Evolutionary conservation across 1,140 invertebrate genomes (phyloP).

Genomic region (Charaxes varanes): DNA sequence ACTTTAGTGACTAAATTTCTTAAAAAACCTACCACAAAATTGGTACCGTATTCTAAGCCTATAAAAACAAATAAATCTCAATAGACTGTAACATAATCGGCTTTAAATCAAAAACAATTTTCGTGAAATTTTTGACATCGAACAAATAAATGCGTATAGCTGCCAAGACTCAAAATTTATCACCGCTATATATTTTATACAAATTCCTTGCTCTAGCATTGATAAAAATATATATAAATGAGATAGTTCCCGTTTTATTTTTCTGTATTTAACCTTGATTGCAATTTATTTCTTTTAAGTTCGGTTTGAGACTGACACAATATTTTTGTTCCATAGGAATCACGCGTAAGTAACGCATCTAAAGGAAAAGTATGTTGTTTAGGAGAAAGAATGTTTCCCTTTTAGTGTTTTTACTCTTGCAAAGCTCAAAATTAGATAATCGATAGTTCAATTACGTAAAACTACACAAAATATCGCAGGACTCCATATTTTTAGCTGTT

Average conservation of each 20-base stretch:
- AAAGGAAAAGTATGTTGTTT: conserved; percentile 55
- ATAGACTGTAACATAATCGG: no score
- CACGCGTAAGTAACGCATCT: conserved; percentile 72
- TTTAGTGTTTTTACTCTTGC: conserved; percentile 41
- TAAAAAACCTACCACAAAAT: no score
- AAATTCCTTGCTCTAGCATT: not conserved
- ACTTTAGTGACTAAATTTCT: conserved; percentile 5
- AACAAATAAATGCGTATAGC: no score
- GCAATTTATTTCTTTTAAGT: conserved; percentile 29
- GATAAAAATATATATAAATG: no score
- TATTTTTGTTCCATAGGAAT: conserved; percentile 75
- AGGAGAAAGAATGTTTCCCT: conserved; percentile 52
- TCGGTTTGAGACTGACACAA: conserved; percentile 56
- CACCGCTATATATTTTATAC: no score
- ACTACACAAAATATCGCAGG: conserved; percentile 15
- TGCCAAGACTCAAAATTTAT: no score
- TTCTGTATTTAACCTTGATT: conserved; percentile 21
- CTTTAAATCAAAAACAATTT: no score
- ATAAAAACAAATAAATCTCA: no score
- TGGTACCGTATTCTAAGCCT: no score
- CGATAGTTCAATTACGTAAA: conserved; percentile 16
- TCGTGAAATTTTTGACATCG: no score
- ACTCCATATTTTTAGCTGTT: conserved; percentile 20
- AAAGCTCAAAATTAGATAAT: conserved; percentile 21
- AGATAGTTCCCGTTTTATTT: no score